Evolutionary conservation across 2,797 vertebrate genomes (phyloP).

Genomic region (Sebastes elongatus): DNA sequence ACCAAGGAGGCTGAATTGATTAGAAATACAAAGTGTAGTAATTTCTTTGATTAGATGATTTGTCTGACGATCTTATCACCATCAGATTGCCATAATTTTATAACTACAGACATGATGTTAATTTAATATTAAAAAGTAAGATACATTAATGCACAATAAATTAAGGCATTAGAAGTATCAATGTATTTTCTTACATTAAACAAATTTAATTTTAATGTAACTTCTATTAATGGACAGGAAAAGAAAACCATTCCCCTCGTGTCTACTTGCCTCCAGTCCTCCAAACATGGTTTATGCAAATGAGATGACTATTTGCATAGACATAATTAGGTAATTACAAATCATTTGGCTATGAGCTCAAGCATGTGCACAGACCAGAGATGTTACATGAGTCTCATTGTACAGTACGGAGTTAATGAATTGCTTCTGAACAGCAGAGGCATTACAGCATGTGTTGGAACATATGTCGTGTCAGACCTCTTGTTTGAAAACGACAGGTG

Average conservation of each 20-base stretch:
- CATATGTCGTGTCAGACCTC: conserved; percentile 78
- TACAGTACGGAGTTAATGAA: conserved; percentile 83
- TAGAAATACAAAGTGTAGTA: conserved; percentile 41
- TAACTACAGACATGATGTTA: conserved; percentile 1
- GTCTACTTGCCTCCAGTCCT: conserved; percentile 69
- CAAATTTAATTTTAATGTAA: conserved; percentile 7
- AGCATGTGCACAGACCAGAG: conserved; percentile 85
- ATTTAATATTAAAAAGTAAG: conserved; percentile 17
- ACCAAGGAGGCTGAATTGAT: conserved; percentile 63
- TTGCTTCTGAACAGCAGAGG: conserved; percentile 64
- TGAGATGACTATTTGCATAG: conserved; percentile 89
- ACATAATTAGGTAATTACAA: conserved; percentile 93
- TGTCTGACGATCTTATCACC: conserved; percentile 25
- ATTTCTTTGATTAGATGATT: conserved; percentile 52
- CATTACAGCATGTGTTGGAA: conserved; percentile 71
- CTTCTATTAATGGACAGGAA: conserved; percentile 15
- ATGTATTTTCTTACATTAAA: background rate
- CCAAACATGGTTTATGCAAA: conserved; percentile 86
- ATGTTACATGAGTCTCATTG: conserved; percentile 78
- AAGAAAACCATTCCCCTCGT: conserved; percentile 50
- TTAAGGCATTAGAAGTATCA: background rate
- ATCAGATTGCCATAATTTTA: conserved; percentile 7
- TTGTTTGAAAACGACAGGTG: conserved; percentile 68
- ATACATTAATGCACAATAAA: background rate
- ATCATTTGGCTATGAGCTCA: conserved; percentile 89